These are phyloP conservation scores for Peucedramus taeniatus DNA, from an alignment of 2,113 vertebrate genomes.

Conservation along the genomic window DNA sequence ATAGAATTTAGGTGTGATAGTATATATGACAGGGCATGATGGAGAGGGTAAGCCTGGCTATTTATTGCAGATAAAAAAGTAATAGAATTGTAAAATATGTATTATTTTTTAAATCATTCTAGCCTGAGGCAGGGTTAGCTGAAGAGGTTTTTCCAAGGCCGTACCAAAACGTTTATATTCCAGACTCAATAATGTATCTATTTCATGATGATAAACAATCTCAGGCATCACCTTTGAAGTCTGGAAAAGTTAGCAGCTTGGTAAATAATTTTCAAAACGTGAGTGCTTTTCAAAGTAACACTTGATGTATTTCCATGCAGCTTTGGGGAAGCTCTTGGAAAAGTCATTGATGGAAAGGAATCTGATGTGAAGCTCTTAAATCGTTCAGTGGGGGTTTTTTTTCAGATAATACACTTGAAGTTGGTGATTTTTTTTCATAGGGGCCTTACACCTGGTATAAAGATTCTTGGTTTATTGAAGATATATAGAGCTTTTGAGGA, in stretches of 20 bases:
- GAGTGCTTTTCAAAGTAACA: background rate
- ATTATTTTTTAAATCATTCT: background rate
- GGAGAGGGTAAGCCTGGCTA: background rate
- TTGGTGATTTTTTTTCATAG: background rate
- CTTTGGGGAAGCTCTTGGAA: background rate
- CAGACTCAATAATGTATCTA: constrained; percentile 3
- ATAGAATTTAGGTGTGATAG: background rate
- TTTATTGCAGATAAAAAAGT: constrained; percentile 18
- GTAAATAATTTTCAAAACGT: background rate
- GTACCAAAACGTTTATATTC: background rate
- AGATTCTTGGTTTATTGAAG: background rate
- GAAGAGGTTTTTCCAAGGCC: background rate
- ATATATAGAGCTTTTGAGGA: background rate
- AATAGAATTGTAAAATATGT: constrained; percentile 14
- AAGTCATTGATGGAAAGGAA: background rate
- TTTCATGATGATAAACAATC: background rate
- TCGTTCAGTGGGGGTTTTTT: accelerated
- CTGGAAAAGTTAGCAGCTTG: background rate
- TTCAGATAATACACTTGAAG: background rate
- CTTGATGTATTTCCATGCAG: background rate
- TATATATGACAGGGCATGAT: background rate
- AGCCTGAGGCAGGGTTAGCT: constrained; percentile 1
- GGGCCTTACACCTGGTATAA: background rate
- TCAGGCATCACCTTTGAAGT: background rate
- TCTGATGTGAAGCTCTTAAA: background rate